Percentiles rank a stretch among this genome's conserved stretches.
Conservation (phyloP, 2,888 invertebrate genomes). For the Tortrix viridana region DNA sequence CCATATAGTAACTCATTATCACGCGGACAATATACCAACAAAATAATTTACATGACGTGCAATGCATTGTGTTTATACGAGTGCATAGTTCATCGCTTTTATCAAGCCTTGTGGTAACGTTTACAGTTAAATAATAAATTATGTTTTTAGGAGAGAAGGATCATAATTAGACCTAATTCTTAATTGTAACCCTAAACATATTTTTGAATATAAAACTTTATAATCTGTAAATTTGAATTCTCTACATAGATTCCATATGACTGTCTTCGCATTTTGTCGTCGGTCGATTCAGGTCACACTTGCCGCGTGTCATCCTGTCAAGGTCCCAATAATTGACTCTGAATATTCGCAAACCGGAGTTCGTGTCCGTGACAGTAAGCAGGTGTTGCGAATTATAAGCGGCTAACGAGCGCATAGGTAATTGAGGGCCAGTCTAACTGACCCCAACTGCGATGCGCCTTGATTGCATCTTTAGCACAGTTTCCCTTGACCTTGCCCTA, state of each 20-base stretch:
- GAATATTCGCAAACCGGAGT: slow-evolving; percentile 47
- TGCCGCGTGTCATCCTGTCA: slow-evolving; percentile 30
- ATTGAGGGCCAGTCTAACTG: slow-evolving; percentile 28
- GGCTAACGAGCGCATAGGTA: slow-evolving; percentile 35
- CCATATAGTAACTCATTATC: slow-evolving; percentile 5
- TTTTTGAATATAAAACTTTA: too few species aligned
- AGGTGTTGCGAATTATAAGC: slow-evolving; percentile 47
- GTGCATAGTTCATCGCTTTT: too few species aligned
- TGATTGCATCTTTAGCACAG: slow-evolving; percentile 11
- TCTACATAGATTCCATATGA: neutral
- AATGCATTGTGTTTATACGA: too few species aligned
- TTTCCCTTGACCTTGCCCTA: slow-evolving; percentile 25
- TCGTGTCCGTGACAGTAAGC: slow-evolving; percentile 58
- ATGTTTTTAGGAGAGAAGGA: too few species aligned
- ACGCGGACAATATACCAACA: too few species aligned
- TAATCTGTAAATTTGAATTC: too few species aligned
- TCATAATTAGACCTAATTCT: too few species aligned
- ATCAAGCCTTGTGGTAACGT: too few species aligned
- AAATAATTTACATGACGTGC: too few species aligned
- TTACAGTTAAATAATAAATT: too few species aligned
- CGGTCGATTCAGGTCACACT: slow-evolving; percentile 24
- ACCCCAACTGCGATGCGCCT: slow-evolving; percentile 32
- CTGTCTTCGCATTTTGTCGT: neutral
- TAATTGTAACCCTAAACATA: too few species aligned
- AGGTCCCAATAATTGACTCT: slow-evolving; percentile 40